These are phyloP conservation scores for Menura novaehollandiae DNA, from an alignment of 2,113 vertebrate genomes.

Conservation along the genomic window DNA sequence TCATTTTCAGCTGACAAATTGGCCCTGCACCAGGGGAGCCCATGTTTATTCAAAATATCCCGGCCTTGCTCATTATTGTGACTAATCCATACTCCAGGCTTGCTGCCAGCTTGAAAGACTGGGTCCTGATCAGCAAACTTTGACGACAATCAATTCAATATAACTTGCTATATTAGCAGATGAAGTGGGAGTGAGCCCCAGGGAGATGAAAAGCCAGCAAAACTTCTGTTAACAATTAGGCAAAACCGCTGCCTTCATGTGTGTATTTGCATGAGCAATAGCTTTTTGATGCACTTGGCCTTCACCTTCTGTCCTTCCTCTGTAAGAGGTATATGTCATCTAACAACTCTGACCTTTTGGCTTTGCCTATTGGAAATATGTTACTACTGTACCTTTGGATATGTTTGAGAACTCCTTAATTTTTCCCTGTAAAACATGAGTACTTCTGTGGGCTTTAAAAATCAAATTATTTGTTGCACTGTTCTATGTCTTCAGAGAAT, in stretches of 20 bases:
- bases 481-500: background rate
- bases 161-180: background rate
- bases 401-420: background rate
- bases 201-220: background rate
- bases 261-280: background rate
- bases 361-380: background rate
- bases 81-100: slow-evolving; percentile 16
- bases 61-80: background rate
- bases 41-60: slow-evolving; percentile 27
- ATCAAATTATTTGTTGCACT: background rate
- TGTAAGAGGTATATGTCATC: background rate
- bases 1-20: background rate
- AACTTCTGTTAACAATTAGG: slow-evolving; percentile 5
- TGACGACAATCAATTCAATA: background rate
- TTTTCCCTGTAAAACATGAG: background rate
- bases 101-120: slow-evolving; percentile 1
- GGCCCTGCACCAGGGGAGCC: background rate
- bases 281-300: background rate
- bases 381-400: background rate
- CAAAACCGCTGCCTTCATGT: background rate
- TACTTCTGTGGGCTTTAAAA: background rate
- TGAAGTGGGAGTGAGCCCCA: background rate
- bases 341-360: background rate
- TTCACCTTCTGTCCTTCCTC: background rate
- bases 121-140: slow-evolving; percentile 5